Evolutionary conservation across 2,888 invertebrate genomes (phyloP), one percentile per base, ranked within the genome.

Genomic region (Amorpha juglandis): DNA sequence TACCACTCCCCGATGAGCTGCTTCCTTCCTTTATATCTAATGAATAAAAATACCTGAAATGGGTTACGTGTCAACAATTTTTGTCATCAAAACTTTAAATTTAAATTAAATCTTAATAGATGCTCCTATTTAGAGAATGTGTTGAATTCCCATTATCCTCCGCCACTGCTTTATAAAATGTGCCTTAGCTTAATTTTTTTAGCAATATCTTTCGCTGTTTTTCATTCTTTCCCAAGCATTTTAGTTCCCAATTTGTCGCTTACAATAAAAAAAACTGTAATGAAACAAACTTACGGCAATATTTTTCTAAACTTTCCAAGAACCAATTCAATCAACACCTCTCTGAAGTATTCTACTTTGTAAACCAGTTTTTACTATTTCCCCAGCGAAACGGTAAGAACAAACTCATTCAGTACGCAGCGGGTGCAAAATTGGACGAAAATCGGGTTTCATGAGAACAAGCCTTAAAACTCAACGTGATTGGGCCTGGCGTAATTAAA

Each of bases 371-470:
- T 58, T 58, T 55, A 16, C 45, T 33, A 21, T 55, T 47, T 55
- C 16, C 33, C 45, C 33, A 27, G 12, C 47, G n/a, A 45, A 64
- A 27, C n/a, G 14, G 16, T 64, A 27, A 45, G 27, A 33, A 53
- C 38, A 48, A 48, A 64, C 45, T 35, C 64, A 64, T 64, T 64
- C 53, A 19, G 12, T 52, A 33, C 66, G 33, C 66, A 66, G 63
- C 66, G 45, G 66, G 66, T 12, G 63, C 50, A 62, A 63, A 55
- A 63, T 66, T 66, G 48, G 33, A 66, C 2, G 52, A 45, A 63
- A 55, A 66, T 63, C 52, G 62, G 48, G 45, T 12, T 21, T 19
- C 16, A 47, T n/a, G 47, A 55, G 53, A 53, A 55, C 27, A 64
- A 47, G 16, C 47, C 19, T 16, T 48, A 35, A 50, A 51, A 38